Evolutionary conservation across 2,888 invertebrate species (phyloP).

Genomic region (Cataglyphis altisquamis): DNA sequence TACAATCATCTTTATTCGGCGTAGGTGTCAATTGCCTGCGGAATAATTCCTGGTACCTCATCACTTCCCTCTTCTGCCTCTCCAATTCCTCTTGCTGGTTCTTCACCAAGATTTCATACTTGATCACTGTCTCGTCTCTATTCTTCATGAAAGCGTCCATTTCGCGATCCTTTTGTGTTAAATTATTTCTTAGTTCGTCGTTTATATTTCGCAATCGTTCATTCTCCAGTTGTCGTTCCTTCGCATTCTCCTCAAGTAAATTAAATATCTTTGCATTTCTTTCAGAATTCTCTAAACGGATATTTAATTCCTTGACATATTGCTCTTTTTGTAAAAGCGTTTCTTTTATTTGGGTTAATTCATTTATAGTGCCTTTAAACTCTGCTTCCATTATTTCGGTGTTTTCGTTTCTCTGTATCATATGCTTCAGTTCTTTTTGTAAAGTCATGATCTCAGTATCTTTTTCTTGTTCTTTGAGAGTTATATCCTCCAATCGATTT

Average conservation of each 20-base stretch:
- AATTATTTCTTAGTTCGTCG: slow-evolving; percentile 68
- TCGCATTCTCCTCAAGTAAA: slow-evolving; percentile 64
- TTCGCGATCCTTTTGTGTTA: slow-evolving; percentile 76
- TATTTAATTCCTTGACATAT: slow-evolving; percentile 66
- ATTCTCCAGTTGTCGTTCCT: slow-evolving; percentile 72
- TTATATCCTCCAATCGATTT: slow-evolving; percentile 61
- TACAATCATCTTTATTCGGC: slow-evolving; percentile 67
- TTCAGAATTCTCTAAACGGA: slow-evolving; percentile 64
- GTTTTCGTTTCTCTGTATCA: slow-evolving; percentile 70
- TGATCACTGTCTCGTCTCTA: slow-evolving; percentile 76
- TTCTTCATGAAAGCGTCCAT: slow-evolving; percentile 79
- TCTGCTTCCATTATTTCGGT: slow-evolving; percentile 75
- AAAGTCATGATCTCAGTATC: slow-evolving; percentile 80
- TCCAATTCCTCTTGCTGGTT: slow-evolving; percentile 77
- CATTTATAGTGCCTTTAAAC: slow-evolving; percentile 74
- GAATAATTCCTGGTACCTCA: slow-evolving; percentile 75
- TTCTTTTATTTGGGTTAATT: slow-evolving; percentile 70
- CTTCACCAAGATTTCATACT: slow-evolving; percentile 79
- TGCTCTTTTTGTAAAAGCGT: slow-evolving; percentile 57
- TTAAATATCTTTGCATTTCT: slow-evolving; percentile 64
- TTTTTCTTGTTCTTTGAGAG: slow-evolving; percentile 76
- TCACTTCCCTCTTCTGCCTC: slow-evolving; percentile 75
- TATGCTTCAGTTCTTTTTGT: slow-evolving; percentile 78
- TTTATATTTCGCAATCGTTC: slow-evolving; percentile 70
- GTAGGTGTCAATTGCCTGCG: slow-evolving; percentile 63